These are phyloP conservation scores for Antedon mediterranea DNA, from an alignment of 53 echinoderm and acorn worm species.

Conservation along the genomic window DNA sequence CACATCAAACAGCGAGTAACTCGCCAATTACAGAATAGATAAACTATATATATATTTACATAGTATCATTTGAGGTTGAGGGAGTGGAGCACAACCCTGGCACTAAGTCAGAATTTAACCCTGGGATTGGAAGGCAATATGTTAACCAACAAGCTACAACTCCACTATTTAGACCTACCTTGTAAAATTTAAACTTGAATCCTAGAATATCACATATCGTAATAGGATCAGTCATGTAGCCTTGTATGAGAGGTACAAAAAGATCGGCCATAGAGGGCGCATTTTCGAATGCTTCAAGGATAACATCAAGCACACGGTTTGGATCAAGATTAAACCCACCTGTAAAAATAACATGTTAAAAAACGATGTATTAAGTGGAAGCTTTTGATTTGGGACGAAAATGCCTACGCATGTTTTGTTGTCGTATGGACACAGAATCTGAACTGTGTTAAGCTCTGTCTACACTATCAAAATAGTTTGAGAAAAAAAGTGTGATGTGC, in stretches of 20 bases:
- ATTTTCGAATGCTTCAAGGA: constrained; percentile 84
- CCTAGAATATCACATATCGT: constrained; percentile 87
- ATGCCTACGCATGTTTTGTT: not conserved
- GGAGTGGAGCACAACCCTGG: no score
- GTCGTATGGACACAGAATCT: no score
- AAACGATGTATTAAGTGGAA: not conserved
- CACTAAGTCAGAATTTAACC: no score
- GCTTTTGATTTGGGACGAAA: not conserved
- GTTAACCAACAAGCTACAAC: no score
- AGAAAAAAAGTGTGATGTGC: no score
- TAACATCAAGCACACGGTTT: constrained; percentile 89
- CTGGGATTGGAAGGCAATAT: no score
- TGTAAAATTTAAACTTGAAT: constrained; percentile 93
- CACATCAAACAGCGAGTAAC: no score
- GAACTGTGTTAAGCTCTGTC: no score
- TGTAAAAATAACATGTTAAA: constrained; percentile 4
- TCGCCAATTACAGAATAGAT: no score
- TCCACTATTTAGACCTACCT: constrained; percentile 48
- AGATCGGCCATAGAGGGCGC: constrained; percentile 46
- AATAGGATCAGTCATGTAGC: constrained; percentile 74
- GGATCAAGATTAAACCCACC: constrained; percentile 94
- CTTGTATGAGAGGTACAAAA: constrained; percentile 70
- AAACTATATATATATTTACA: no score
- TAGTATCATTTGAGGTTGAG: no score
- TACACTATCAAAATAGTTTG: no score